Conservation (phyloP, 2,888 invertebrate species). For the Onchidella celtica region DNA sequence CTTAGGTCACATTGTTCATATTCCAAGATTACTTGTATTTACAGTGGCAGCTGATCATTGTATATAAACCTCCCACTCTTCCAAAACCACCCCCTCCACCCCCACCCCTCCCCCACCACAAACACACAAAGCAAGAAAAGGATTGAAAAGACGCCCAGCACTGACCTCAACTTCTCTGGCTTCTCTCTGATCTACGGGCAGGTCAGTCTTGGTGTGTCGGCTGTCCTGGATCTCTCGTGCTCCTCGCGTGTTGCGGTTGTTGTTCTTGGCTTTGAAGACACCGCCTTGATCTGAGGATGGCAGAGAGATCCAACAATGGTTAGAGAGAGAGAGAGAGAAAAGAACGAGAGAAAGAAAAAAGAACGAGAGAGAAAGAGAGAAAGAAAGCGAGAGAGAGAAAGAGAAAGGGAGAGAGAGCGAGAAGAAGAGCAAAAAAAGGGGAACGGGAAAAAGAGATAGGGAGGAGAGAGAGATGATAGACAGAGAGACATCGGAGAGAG, state of each 20-base stretch:
- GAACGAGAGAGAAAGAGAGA: slow-evolving; percentile 17
- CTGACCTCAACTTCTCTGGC: slow-evolving; percentile 47
- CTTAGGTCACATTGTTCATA: too few relatives aligned
- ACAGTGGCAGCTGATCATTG: too few relatives aligned
- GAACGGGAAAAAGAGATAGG: slow-evolving; percentile 33
- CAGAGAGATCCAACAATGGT: slow-evolving; percentile 1
- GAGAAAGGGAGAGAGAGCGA: slow-evolving; percentile 14
- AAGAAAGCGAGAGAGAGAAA: slow-evolving; percentile 18
- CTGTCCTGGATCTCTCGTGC: slow-evolving; percentile 39
- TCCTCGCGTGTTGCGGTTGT: slow-evolving; percentile 37
- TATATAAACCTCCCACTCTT: too few relatives aligned
- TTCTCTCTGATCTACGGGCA: slow-evolving; percentile 37
- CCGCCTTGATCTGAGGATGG: slow-evolving; percentile 46
- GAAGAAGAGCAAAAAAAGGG: too few relatives aligned
- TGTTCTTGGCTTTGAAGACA: slow-evolving; percentile 49
- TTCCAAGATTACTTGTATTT: too few relatives aligned
- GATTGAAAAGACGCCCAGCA: too few relatives aligned
- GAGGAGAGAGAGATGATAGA: too few relatives aligned
- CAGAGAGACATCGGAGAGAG: too few relatives aligned
- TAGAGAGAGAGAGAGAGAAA: background rate
- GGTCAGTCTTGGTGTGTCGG: slow-evolving; percentile 33
- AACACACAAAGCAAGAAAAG: too few relatives aligned
- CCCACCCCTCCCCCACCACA: too few relatives aligned
- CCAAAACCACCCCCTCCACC: too few relatives aligned
- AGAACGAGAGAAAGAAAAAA: background rate